phyloP scores from a whole-genome alignment of 2,888 invertebrate species.

The Drosophila parthenogenetica region DNA sequence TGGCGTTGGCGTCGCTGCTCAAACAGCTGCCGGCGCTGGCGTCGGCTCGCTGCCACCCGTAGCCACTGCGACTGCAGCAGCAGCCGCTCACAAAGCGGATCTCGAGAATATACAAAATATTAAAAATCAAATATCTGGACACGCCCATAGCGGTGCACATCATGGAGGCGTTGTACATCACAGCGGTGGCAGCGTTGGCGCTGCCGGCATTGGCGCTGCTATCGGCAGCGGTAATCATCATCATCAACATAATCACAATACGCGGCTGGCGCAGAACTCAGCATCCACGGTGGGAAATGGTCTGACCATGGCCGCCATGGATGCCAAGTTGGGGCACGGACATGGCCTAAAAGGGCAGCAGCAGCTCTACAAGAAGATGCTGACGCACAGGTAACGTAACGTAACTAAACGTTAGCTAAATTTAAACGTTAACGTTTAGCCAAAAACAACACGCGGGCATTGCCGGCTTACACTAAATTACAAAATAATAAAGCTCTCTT shows the following conservation, averaged over 20 bases:
- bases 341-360: conserved; percentile 76
- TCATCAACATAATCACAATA: conserved; percentile 62
- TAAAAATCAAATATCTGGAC: conserved; percentile 82
- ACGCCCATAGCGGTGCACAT: conserved; percentile 42
- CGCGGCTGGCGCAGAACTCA: conserved; percentile 57
- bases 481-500: neutral
- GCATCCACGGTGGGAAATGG: conserved; percentile 53
- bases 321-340: conserved; percentile 74
- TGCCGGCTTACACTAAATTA: no score
- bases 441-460: no score
- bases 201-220: conserved; percentile 28
- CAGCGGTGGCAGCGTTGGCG: conserved; percentile 31
- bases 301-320: conserved; percentile 53
- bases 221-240: conserved; percentile 44
- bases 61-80: conserved; percentile 43
- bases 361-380: conserved; percentile 82
- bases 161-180: conserved; percentile 43
- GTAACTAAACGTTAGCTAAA: conserved; percentile 8
- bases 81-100: conserved; percentile 80
- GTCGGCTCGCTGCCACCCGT: conserved; percentile 42
- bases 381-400: conserved; percentile 71
- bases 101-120: conserved; percentile 84
- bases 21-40: conserved; percentile 36
- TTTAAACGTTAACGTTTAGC: no score
- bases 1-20: conserved; percentile 28